Percentiles rank a stretch among this genome's conserved stretches.
Evolutionary conservation across 2,113 vertebrate genomes (phyloP).

Genomic region (Pandion haliaetus): DNA sequence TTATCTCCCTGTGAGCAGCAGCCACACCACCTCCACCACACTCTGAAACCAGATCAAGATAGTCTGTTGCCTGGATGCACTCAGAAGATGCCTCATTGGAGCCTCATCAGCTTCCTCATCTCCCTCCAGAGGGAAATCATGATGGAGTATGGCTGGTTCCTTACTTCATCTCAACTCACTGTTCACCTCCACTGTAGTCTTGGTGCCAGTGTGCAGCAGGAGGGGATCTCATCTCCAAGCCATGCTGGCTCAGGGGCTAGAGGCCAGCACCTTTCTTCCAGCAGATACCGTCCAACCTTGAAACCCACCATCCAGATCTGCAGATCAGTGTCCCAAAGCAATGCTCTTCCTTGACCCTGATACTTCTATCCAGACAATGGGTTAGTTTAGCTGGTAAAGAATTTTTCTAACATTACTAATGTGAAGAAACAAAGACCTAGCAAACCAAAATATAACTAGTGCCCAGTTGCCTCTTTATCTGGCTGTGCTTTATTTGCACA

Average conservation of each 20-base stretch:
- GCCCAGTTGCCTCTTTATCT: slow-evolving; percentile 28
- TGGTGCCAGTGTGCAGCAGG: not conserved
- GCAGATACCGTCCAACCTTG: not conserved
- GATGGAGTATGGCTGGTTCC: not conserved
- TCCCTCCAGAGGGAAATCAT: not conserved
- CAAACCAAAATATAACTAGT: slow-evolving; percentile 4
- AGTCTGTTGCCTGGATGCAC: not conserved
- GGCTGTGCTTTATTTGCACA: slow-evolving; percentile 37
- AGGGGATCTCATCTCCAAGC: not conserved
- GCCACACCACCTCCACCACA: not conserved
- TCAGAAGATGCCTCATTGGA: not conserved
- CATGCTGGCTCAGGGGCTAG: not conserved
- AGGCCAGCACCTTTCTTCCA: not conserved
- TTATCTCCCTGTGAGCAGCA: not conserved
- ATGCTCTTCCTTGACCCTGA: not conserved
- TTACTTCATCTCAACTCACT: not conserved
- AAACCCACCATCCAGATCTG: not conserved
- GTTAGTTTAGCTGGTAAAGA: not conserved
- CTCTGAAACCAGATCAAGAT: not conserved
- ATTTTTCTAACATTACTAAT: not conserved
- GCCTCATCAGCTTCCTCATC: not conserved
- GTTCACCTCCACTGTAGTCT: fast-evolving
- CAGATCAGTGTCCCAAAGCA: not conserved
- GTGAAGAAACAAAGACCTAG: slow-evolving; percentile 10
- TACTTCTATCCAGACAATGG: not conserved